Conservation (phyloP, 2,888 invertebrate species). For the Dioctria linearis region DNA sequence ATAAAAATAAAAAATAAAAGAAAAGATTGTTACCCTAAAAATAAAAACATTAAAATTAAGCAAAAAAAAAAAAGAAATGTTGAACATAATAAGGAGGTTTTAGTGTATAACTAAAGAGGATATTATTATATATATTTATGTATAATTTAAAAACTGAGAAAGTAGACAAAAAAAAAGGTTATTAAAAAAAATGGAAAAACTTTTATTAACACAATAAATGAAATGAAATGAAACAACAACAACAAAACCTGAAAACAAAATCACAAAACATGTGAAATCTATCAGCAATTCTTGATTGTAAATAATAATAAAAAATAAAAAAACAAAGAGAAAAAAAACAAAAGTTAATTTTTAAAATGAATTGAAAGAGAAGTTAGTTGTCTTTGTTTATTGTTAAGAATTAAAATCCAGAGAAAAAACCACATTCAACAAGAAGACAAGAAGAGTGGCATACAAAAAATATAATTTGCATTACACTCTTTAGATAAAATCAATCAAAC, state of each 20-base stretch:
- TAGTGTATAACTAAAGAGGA: constrained; percentile 51
- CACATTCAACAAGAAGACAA: not conserved
- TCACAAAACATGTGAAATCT: constrained; percentile 11
- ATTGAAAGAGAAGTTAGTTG: not conserved
- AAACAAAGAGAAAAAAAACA: not conserved
- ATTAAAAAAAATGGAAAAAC: constrained; percentile 11
- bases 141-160: constrained; percentile 38
- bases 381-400: not conserved
- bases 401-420: not conserved
- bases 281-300: constrained; percentile 31
- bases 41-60: constrained; percentile 32
- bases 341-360: not conserved
- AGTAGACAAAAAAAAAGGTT: constrained; percentile 30
- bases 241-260: not conserved
- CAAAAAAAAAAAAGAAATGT: constrained; percentile 22
- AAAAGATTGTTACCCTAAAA: constrained; percentile 40
- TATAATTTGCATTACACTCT: not conserved
- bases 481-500: not conserved
- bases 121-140: constrained; percentile 51
- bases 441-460: not conserved
- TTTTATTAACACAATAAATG: constrained; percentile 27
- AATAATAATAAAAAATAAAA: constrained; percentile 13
- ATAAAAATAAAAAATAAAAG: constrained; percentile 17
- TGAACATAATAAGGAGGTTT: constrained; percentile 42
- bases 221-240: constrained; percentile 21